phyloP scores from a whole-genome alignment of 2,113 vertebrate species.

The Willisornis vidua region DNA sequence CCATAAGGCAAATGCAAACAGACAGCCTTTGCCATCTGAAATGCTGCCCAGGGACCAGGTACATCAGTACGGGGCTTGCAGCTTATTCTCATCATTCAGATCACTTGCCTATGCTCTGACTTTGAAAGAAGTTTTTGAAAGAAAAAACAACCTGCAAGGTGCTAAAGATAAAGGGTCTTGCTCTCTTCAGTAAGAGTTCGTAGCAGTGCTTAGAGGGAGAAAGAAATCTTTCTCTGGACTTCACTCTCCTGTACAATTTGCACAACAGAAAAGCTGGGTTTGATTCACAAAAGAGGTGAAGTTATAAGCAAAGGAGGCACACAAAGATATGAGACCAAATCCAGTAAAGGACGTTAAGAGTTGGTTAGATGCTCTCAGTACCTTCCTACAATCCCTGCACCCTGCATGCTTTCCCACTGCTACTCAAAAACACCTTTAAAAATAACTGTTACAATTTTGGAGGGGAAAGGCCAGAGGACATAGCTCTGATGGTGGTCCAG shows the following conservation, averaged over 20 bases:
- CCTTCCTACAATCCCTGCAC: not conserved
- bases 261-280: slow-evolving; percentile 1
- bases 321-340: not conserved
- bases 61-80: not conserved
- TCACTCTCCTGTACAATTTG: not conserved
- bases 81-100: not conserved
- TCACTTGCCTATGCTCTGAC: not conserved
- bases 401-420: not conserved
- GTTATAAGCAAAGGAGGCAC: not conserved
- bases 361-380: not conserved
- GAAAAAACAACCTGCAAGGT: slow-evolving; percentile 9
- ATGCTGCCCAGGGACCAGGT: not conserved
- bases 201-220: not conserved
- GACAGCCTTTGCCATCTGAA: not conserved
- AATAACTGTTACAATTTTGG: not conserved
- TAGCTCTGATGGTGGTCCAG: not conserved
- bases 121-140: slow-evolving; percentile 34
- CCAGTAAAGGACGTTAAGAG: not conserved
- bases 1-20: fast-evolving
- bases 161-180: slow-evolving; percentile 8
- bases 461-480: not conserved
- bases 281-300: slow-evolving; percentile 20
- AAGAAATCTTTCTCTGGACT: not conserved
- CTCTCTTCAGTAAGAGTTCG: not conserved
- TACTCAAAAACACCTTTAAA: slow-evolving; percentile 24